Evolutionary conservation across 2,888 invertebrate species (phyloP).

Genomic region (Agonopterix subpropinquella): DNA sequence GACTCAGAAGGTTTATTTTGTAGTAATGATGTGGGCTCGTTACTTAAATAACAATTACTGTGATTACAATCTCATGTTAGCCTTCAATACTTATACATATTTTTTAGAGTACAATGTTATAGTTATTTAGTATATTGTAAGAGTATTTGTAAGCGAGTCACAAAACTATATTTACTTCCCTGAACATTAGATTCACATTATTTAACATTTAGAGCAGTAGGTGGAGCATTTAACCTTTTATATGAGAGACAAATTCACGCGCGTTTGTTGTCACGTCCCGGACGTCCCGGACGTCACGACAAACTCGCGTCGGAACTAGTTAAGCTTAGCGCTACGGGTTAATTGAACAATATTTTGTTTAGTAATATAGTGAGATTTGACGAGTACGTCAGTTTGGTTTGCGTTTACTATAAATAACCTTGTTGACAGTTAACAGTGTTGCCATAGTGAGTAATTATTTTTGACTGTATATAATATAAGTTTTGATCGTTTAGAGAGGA

Average conservation of each 20-base stretch:
- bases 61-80: conserved; percentile 75
- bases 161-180: conserved; percentile 73
- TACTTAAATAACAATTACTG: conserved; percentile 73
- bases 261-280: conserved; percentile 35
- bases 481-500: conserved; percentile 33
- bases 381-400: conserved; percentile 56
- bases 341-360: conserved; percentile 27
- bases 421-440: conserved; percentile 72
- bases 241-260: conserved; percentile 49
- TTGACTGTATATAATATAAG: conserved; percentile 69
- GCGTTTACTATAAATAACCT: conserved; percentile 49
- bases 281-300: conserved; percentile 9
- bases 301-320: neutral
- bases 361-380: conserved; percentile 43
- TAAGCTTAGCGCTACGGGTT: conserved; percentile 32
- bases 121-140: conserved; percentile 72
- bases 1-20: conserved; percentile 54
- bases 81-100: conserved; percentile 76
- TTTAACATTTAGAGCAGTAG: conserved; percentile 67
- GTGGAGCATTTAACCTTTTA: conserved; percentile 68
- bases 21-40: conserved; percentile 71
- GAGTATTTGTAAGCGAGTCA: conserved; percentile 68
- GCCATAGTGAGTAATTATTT: conserved; percentile 68
- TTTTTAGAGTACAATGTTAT: conserved; percentile 76
- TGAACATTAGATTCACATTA: conserved; percentile 63